Evolutionary conservation across 2,888 invertebrate species (phyloP).

Genomic region (Tetragnatha montana): DNA sequence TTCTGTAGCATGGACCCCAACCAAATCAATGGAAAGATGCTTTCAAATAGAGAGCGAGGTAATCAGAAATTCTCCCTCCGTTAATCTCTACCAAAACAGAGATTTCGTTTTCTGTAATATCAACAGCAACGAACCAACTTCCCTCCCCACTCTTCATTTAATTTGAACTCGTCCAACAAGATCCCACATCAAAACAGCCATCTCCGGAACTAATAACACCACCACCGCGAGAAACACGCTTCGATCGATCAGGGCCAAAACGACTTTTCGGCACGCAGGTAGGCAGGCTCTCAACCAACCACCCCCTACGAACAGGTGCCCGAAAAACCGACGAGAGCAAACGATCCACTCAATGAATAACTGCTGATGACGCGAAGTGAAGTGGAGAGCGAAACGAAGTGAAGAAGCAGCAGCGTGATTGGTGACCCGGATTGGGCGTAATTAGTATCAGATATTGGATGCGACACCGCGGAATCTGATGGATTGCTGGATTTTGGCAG

Average conservation of each 20-base stretch:
- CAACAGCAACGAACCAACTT: no score
- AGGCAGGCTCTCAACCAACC: neutral
- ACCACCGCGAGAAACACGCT: neutral
- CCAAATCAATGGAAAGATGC: no score
- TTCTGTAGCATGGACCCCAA: no score
- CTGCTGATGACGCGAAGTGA: neutral
- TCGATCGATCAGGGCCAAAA: neutral
- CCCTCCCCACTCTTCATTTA: neutral
- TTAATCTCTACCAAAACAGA: no score
- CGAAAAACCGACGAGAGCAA: neutral
- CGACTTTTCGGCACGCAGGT: neutral
- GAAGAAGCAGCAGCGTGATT: neutral
- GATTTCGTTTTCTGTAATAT: no score
- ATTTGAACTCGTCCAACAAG: neutral
- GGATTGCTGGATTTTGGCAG: neutral
- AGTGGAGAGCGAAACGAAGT: neutral
- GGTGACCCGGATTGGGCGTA: neutral
- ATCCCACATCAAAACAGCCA: neutral
- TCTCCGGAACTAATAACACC: neutral
- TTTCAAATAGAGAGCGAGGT: no score
- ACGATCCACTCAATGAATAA: neutral
- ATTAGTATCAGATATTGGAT: slow-evolving; percentile 1
- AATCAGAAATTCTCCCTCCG: no score
- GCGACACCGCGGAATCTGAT: neutral
- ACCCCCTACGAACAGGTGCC: neutral